Evolutionary conservation across 2,888 invertebrate genomes (phyloP), one percentile per base, ranked within the genome.

Genomic region (Diadegma fenestrale): DNA sequence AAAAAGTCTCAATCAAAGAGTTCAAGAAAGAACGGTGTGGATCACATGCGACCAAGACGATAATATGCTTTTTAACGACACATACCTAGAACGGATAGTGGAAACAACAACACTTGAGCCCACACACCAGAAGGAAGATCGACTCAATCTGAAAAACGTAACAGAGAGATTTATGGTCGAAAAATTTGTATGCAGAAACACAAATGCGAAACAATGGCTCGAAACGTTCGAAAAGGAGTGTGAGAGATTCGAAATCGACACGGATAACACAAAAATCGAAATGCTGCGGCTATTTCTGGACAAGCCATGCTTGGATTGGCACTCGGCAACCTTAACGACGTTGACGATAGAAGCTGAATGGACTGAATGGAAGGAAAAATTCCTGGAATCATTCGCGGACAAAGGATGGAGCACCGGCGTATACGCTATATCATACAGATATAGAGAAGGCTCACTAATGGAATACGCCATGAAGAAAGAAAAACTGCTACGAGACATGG

Each of bases 391-490:
- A 66, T 90, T 90, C 76, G 84, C 88, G 77, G 84, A 89, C 64
- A 89, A 87, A 80, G 90, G 89, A 87, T 90, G 90, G 90, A 88
- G 69, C 76, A 87, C 82, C 54, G 80, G 76, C 22, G 87, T 10
- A 26, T 90, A 90, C 78, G 89, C 90, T 51, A 64, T 88, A 81
- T 69, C 76, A 37, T 90, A 84, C 73, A 90, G 71, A 73, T 89
- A 91, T 77, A 88, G 77, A 73, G 89, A 89, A 87, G 89, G 90
- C 41, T 87, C 85, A 80, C 76, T 90, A 26, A 82, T 87, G 51
- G 87, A 90, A 71, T 90, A 90, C 77, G 90, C 88, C 19, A 88
- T 89, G 75, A 89, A 54, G 69, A 90, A 90, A 87, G 88, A 89
- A 75, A 86, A 84, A 68, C 80, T 90, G 45, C 58, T 90, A 79